A percentile compares a stretch with the other conserved stretches of the same genome.
Conservation (phyloP, 2,797 vertebrate species). For the Acanthurus lineatus region DNA sequence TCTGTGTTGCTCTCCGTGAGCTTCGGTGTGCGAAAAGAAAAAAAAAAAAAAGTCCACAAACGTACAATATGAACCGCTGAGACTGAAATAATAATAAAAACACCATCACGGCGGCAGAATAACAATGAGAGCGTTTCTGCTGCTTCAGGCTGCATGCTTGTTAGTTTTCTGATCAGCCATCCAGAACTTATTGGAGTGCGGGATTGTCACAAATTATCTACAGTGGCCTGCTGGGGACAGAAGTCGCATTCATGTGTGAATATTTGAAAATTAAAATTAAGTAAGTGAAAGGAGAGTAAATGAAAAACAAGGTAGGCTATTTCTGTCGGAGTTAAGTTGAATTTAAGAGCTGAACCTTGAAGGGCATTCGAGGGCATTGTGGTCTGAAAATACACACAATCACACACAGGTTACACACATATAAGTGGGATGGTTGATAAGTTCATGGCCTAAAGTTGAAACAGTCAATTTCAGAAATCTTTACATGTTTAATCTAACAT, state of each 20-base stretch:
- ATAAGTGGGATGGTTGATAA: background rate
- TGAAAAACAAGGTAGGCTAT: conserved; percentile 13
- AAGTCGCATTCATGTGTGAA: conserved; percentile 11
- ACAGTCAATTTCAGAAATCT: too few relatives aligned
- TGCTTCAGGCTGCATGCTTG: conserved; percentile 26
- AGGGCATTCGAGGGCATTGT: conserved; percentile 7
- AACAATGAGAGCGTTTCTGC: conserved; percentile 8
- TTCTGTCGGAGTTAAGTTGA: conserved; percentile 2
- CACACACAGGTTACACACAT: background rate
- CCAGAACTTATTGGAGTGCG: conserved; percentile 37
- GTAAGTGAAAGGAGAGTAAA: conserved; percentile 8
- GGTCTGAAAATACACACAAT: background rate
- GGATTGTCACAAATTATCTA: conserved; percentile 26
- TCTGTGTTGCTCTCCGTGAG: too few relatives aligned
- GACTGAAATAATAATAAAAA: background rate
- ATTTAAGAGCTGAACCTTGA: conserved; percentile 14
- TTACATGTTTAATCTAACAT: too few relatives aligned
- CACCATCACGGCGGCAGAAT: too few relatives aligned
- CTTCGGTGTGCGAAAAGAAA: too few relatives aligned
- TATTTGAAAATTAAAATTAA: conserved; percentile 27
- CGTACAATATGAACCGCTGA: conserved; percentile 9
- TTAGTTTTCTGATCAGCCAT: conserved; percentile 39
- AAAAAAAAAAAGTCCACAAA: too few relatives aligned
- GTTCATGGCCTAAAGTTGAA: too few relatives aligned
- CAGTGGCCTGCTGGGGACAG: conserved; percentile 31